Evolutionary conservation across 2,797 vertebrate species (phyloP).

Genomic region (Sebastes hubbsi): DNA sequence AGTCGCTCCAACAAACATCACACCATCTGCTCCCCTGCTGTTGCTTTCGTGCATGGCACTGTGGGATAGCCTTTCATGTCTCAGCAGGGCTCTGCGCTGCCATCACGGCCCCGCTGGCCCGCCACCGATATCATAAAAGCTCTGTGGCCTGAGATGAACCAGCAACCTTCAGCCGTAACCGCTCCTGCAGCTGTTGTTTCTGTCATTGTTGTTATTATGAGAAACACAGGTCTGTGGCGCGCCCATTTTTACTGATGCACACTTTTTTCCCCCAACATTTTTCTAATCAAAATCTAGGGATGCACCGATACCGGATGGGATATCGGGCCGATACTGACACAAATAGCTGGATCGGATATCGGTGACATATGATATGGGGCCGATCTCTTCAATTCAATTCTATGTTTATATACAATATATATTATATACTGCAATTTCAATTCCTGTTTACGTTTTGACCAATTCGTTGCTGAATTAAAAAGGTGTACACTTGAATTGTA

Average conservation of each 20-base stretch:
- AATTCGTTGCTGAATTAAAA: too few species aligned
- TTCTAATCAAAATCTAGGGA: background rate
- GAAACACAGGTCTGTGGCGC: constrained; percentile 14
- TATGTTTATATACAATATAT: too few species aligned
- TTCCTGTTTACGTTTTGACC: too few species aligned
- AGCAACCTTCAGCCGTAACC: constrained; percentile 36
- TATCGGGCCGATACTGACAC: too few species aligned
- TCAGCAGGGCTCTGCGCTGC: constrained; percentile 31
- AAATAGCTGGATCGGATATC: too few species aligned
- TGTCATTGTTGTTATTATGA: constrained; percentile 53
- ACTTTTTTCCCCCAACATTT: background rate
- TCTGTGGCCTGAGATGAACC: constrained; percentile 64
- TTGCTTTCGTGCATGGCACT: constrained; percentile 57
- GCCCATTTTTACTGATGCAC: background rate
- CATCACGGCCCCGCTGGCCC: constrained; percentile 41
- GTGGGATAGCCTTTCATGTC: constrained; percentile 57
- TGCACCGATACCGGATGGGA: too few species aligned
- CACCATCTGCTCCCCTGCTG: constrained; percentile 66
- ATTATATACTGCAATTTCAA: too few species aligned
- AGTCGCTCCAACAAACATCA: constrained; percentile 31
- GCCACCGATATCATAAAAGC: constrained; percentile 47
- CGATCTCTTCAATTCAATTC: too few species aligned
- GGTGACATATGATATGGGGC: too few species aligned
- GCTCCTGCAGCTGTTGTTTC: constrained; percentile 54
- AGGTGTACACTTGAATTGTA: background rate